Percentiles rank a stretch among this genome's conserved stretches.
Conservation (phyloP, 2,113 vertebrate genomes). For the Damaliscus lunatus region DNA sequence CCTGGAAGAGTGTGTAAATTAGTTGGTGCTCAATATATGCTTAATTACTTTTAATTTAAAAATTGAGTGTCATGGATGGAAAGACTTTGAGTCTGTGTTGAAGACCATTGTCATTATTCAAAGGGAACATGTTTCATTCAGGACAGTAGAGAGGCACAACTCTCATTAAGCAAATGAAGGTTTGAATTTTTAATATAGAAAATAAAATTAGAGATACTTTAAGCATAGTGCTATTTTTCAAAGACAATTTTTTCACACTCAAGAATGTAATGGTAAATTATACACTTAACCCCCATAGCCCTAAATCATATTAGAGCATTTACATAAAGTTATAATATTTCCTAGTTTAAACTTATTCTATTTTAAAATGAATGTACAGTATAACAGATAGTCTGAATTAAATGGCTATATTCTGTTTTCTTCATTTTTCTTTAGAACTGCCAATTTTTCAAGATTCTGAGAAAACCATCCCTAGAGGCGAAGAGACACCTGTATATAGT, state of each 20-base stretch:
- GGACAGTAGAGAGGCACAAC: background rate
- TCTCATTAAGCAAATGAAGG: slow-evolving; percentile 4
- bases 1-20: background rate
- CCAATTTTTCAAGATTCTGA: slow-evolving; percentile 40
- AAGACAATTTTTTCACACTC: background rate
- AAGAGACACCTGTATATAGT: slow-evolving; percentile 26
- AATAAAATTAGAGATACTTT: background rate
- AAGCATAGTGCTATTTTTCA: background rate
- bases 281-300: background rate
- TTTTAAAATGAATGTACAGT: slow-evolving; percentile 18
- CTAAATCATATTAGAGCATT: background rate
- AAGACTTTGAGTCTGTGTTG: background rate
- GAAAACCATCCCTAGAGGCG: background rate
- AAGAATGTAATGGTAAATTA: background rate
- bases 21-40: background rate
- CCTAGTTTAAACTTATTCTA: slow-evolving; percentile 20
- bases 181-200: background rate
- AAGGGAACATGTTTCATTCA: background rate
- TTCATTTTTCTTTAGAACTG: slow-evolving; percentile 24
- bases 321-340: background rate
- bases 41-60: background rate
- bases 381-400: background rate
- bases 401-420: background rate
- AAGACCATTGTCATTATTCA: background rate
- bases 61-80: background rate